Conservation (phyloP, 1,140 invertebrate genomes). For the Brachionus asplanchnoidis region DNA sequence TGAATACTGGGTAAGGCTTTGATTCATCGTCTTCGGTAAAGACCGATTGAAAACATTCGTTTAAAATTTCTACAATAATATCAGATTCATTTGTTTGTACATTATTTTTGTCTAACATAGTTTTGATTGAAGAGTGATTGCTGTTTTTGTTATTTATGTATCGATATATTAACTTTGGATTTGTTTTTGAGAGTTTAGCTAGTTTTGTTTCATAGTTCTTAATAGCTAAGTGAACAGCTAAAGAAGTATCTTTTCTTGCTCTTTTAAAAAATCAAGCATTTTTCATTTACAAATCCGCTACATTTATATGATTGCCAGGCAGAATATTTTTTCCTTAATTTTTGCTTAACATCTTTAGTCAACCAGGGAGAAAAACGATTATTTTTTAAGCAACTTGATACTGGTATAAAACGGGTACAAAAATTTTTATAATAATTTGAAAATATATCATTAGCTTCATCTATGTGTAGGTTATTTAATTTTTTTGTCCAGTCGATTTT, state of each 20-base stretch:
- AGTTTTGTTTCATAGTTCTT: neutral
- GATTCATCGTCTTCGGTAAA: neutral
- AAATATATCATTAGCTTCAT: no score
- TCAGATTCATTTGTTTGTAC: neutral
- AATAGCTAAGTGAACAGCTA: neutral
- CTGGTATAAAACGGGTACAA: no score
- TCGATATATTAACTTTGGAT: neutral
- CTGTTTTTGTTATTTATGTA: neutral
- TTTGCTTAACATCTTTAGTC: no score
- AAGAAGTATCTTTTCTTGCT: neutral
- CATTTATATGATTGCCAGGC: no score
- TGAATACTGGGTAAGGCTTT: neutral
- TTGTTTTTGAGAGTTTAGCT: neutral
- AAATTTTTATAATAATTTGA: no score
- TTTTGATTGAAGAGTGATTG: neutral
- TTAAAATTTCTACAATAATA: neutral
- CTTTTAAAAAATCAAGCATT: neutral
- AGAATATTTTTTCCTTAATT: no score
- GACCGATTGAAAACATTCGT: no score
- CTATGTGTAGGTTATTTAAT: neutral
- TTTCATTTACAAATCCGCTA: no score
- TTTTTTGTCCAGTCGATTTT: neutral
- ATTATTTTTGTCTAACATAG: neutral
- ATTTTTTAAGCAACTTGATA: no score
- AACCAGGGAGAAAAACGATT: no score